These are phyloP conservation scores for Drosophila yooni DNA, from an alignment of 2,888 invertebrate genomes.

Conservation along the genomic window DNA sequence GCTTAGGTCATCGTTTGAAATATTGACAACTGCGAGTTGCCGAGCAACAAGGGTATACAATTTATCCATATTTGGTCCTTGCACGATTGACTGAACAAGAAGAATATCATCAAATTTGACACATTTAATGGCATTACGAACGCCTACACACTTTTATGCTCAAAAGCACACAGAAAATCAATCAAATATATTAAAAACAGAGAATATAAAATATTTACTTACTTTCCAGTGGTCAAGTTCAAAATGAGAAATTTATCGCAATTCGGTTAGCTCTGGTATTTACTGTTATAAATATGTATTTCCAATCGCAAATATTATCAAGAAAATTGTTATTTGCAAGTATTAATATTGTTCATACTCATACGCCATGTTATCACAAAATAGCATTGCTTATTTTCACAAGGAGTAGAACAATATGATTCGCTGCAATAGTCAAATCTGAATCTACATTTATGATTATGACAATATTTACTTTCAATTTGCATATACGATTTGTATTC, in stretches of 20 bases:
- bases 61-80: constrained; percentile 10
- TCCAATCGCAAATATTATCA: not conserved
- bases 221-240: not conserved
- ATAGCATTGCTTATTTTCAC: no score
- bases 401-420: no score
- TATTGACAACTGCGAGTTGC: constrained; percentile 13
- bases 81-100: constrained; percentile 30
- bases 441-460: not conserved
- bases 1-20: constrained; percentile 23
- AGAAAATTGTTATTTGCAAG: not conserved
- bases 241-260: not conserved
- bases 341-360: no score
- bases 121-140: constrained; percentile 31
- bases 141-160: constrained; percentile 31
- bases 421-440: not conserved
- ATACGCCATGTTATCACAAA: not conserved
- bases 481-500: not conserved
- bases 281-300: no score
- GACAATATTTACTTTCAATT: not conserved
- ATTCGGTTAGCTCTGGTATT: not conserved
- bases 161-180: constrained; percentile 35
- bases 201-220: constrained; percentile 9
- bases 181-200: constrained; percentile 30
- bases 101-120: constrained; percentile 44
- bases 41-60: constrained; percentile 5